Conservation (phyloP, 64 coral and sea anemone species). For the Dendronephthya gigantea region DNA sequence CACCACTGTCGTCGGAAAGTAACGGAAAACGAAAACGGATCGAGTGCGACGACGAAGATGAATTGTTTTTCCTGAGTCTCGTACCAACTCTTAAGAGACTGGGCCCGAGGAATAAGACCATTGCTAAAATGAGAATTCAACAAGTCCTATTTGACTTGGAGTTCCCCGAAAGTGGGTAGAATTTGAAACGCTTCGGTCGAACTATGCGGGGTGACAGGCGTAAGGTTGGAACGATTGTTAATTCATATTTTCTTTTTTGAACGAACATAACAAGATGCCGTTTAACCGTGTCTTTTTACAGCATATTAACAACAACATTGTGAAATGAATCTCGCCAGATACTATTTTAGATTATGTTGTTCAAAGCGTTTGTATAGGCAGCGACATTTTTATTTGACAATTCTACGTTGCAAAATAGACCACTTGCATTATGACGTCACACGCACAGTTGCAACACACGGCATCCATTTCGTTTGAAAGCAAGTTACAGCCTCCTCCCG, state of each 20-base stretch:
- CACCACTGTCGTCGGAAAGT: background rate
- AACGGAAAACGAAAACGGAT: background rate
- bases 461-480: too few species aligned
- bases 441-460: too few species aligned
- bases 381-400: too few species aligned
- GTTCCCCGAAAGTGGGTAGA: background rate
- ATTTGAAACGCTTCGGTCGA: background rate
- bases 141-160: background rate
- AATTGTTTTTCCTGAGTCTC: background rate
- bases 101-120: background rate
- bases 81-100: background rate
- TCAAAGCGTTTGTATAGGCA: too few species aligned
- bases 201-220: background rate
- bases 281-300: too few species aligned
- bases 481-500: too few species aligned
- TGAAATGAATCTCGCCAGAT: too few species aligned
- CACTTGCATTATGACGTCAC: too few species aligned
- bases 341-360: too few species aligned
- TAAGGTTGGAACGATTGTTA: background rate
- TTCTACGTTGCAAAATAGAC: too few species aligned
- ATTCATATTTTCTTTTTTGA: background rate
- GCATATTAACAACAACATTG: too few species aligned
- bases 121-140: constrained; percentile 14
- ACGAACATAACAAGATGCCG: too few species aligned
- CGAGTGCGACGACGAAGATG: background rate